phyloP scores from a whole-genome alignment of 1,140 invertebrate species.

The Scaptomyza graminum region DNA sequence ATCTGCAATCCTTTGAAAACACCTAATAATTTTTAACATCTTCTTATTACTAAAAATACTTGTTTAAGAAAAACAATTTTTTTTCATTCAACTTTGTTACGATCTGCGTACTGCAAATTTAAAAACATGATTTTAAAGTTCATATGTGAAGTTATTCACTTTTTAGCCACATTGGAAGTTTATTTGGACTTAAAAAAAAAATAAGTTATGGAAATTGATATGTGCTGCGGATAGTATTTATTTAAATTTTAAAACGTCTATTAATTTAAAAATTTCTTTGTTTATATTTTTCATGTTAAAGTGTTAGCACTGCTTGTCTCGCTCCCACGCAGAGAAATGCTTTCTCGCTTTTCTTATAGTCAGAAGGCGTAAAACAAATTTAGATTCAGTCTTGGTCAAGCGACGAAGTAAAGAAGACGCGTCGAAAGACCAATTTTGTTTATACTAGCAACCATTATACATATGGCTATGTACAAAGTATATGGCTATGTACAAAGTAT shows the following conservation, averaged over 20 bases:
- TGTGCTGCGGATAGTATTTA: not conserved
- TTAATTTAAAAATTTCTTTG: not conserved
- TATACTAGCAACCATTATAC: not conserved
- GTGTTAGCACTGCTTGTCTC: not conserved
- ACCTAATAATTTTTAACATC: no score
- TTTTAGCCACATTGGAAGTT: no score
- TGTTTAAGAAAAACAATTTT: no score
- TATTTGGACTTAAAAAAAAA: no score
- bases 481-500: not conserved
- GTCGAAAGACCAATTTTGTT: not conserved
- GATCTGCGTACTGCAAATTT: no score
- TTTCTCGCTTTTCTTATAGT: not conserved
- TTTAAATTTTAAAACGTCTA: no score
- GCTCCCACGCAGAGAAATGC: not conserved
- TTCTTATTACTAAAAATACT: no score
- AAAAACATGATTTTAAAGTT: no score
- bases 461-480: not conserved
- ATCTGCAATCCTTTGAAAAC: not conserved
- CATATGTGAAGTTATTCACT: no score
- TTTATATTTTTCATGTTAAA: not conserved
- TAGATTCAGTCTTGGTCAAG: not conserved
- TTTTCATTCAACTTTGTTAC: no score
- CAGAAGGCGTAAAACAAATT: not conserved
- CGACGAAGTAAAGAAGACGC: not conserved
- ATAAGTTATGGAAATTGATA: no score